Percentiles rank a stretch among this genome's conserved stretches.
These are phyloP conservation scores for Gobius niger DNA, from an alignment of 2,113 vertebrate species.

Conservation along the genomic window DNA sequence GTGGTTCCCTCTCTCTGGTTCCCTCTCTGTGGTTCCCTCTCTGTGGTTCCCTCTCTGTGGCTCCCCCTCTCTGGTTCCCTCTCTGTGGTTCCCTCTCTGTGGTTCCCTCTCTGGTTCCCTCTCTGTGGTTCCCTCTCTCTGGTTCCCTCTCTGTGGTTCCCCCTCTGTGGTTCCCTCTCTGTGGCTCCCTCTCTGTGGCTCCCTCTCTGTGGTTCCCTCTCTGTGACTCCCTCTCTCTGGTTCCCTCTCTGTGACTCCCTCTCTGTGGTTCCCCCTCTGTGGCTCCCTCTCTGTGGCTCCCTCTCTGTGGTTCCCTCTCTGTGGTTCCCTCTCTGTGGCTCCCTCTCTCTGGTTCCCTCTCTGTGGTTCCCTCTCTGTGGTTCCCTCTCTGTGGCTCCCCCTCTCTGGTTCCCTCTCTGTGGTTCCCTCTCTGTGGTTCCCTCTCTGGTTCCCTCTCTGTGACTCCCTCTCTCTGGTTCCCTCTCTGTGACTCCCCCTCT, in stretches of 20 bases:
- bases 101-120: too few relatives aligned
- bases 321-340: background rate
- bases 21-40: background rate
- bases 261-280: constrained; percentile 24
- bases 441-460: background rate
- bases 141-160: background rate
- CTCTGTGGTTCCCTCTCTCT: too few relatives aligned
- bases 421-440: background rate
- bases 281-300: background rate
- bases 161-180: constrained; percentile 25
- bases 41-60: background rate
- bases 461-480: constrained; percentile 29
- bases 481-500: constrained; percentile 20
- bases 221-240: constrained; percentile 26
- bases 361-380: too few relatives aligned
- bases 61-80: constrained; percentile 27
- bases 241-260: too few relatives aligned
- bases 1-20: too few relatives aligned
- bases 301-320: too few relatives aligned
- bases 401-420: constrained; percentile 9
- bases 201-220: background rate
- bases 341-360: constrained; percentile 28
- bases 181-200: constrained; percentile 29
- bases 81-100: background rate
- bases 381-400: constrained; percentile 11